Percentiles rank a stretch among this genome's conserved stretches.
These are phyloP conservation scores for Malacoctenus gilli DNA, from an alignment of 2,797 vertebrate genomes.

Conservation along the genomic window DNA sequence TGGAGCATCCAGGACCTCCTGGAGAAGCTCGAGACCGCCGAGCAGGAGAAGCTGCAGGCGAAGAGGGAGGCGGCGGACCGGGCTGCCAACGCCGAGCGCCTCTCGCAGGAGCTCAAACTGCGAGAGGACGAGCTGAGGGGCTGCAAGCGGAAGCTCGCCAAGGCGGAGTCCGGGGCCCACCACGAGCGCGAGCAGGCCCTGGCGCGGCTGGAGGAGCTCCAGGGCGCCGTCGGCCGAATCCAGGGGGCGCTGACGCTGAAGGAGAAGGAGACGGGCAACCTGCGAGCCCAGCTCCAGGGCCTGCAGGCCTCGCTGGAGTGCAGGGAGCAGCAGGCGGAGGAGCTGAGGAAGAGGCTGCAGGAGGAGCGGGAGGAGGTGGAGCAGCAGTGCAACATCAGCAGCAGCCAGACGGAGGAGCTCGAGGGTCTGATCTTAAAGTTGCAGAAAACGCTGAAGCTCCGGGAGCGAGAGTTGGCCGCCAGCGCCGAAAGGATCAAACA, in stretches of 20 bases:
- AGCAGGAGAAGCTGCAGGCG: slow-evolving; percentile 75
- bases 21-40: slow-evolving; percentile 81
- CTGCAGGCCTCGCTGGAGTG: slow-evolving; percentile 75
- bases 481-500: slow-evolving; percentile 80
- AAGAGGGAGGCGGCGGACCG: slow-evolving; percentile 75
- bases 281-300: slow-evolving; percentile 84
- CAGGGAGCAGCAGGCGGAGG: slow-evolving; percentile 79
- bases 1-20: slow-evolving; percentile 82
- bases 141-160: slow-evolving; percentile 70
- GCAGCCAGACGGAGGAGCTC: slow-evolving; percentile 68
- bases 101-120: slow-evolving; percentile 79
- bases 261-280: slow-evolving; percentile 82
- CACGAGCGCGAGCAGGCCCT: slow-evolving; percentile 74
- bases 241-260: slow-evolving; percentile 81
- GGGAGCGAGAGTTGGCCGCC: slow-evolving; percentile 78
- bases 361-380: slow-evolving; percentile 67
- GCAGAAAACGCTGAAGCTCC: slow-evolving; percentile 77
- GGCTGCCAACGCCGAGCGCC: slow-evolving; percentile 68
- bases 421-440: slow-evolving; percentile 73
- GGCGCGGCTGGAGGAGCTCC: slow-evolving; percentile 77
- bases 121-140: slow-evolving; percentile 80
- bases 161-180: slow-evolving; percentile 63
- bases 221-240: slow-evolving; percentile 76
- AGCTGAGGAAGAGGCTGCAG: slow-evolving; percentile 73
- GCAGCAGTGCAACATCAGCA: slow-evolving; percentile 55